Evolutionary conservation across 1,140 invertebrate genomes (phyloP).

Genomic region (Oryzaephilus surinamensis): DNA sequence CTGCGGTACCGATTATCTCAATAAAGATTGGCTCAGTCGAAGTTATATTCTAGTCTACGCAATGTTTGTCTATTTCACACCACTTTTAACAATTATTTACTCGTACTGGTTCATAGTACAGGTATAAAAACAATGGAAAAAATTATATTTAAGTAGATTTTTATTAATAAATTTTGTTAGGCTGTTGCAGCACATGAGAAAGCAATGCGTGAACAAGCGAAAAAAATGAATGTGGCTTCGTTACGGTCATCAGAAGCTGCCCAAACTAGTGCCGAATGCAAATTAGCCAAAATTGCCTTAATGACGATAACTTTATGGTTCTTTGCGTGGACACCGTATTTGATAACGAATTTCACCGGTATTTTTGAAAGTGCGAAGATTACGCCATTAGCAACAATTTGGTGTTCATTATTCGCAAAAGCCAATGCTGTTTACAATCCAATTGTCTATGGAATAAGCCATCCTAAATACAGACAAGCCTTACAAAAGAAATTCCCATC

Average conservation of each 20-base stretch:
- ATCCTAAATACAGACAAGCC: slow-evolving; percentile 65
- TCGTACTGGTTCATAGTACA: slow-evolving; percentile 70
- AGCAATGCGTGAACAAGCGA: slow-evolving; percentile 70
- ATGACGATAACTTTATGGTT: slow-evolving; percentile 76
- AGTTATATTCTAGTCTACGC: slow-evolving; percentile 62
- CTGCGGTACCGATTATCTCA: slow-evolving; percentile 75
- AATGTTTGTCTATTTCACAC: slow-evolving; percentile 60
- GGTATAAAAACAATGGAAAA: slow-evolving; percentile 33
- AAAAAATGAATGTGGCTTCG: slow-evolving; percentile 77
- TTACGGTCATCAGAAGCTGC: slow-evolving; percentile 56
- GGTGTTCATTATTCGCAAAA: slow-evolving; percentile 70
- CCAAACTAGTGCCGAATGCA: slow-evolving; percentile 58
- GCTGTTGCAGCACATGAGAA: slow-evolving; percentile 71
- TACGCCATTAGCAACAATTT: slow-evolving; percentile 62
- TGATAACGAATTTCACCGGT: slow-evolving; percentile 67
- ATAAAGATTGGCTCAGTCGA: slow-evolving; percentile 48
- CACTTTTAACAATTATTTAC: slow-evolving; percentile 61
- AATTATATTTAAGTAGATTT: slow-evolving; percentile 1
- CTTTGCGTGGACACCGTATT: slow-evolving; percentile 76
- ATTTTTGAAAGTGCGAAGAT: slow-evolving; percentile 57
- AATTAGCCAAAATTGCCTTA: slow-evolving; percentile 69
- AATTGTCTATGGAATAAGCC: slow-evolving; percentile 72
- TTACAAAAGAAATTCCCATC: slow-evolving; percentile 61
- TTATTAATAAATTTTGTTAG: slow-evolving; percentile 25
- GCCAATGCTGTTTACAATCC: slow-evolving; percentile 71